Percentiles rank a stretch among this genome's conserved stretches.
Evolutionary conservation across 2,113 vertebrate species (phyloP).

Genomic region (Gyps fulvus): DNA sequence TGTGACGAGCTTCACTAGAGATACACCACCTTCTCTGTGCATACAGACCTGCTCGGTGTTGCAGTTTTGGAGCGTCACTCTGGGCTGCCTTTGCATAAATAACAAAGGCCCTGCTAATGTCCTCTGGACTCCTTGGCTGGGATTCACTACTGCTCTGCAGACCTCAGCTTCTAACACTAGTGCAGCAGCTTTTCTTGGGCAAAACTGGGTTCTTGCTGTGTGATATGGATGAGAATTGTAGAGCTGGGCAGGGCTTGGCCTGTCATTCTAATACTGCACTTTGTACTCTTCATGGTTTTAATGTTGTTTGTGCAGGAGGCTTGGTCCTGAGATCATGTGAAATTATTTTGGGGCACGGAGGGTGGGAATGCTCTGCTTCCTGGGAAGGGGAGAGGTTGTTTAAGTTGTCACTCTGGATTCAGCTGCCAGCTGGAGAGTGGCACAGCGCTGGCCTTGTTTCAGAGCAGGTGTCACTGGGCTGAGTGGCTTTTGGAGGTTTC

Average conservation of each 20-base stretch:
- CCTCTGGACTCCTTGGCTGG: not conserved
- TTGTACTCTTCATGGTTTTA: conserved; percentile 28
- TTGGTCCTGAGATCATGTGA: conserved; percentile 12
- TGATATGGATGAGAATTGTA: not conserved
- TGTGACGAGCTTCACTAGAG: not conserved
- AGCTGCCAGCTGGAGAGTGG: not conserved
- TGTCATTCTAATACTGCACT: conserved; percentile 24
- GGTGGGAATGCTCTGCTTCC: not conserved
- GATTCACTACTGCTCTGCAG: not conserved
- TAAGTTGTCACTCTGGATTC: not conserved
- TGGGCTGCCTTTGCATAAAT: not conserved
- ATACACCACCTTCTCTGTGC: not conserved
- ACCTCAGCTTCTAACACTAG: not conserved
- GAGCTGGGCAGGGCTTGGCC: not conserved
- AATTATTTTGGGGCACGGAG: not conserved
- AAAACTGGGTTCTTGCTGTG: not conserved
- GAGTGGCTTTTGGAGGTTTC: not conserved
- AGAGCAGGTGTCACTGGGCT: not conserved
- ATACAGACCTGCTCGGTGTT: not conserved
- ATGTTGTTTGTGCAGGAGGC: conserved; percentile 31
- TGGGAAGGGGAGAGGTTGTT: not conserved
- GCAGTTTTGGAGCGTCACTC: not conserved
- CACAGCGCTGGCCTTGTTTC: not conserved
- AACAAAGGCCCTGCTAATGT: not conserved
- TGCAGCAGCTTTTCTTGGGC: not conserved